Evolutionary conservation across 2,888 invertebrate species (phyloP), one percentile per base, ranked within the genome.

Genomic region (Odontomyia ornata): DNA sequence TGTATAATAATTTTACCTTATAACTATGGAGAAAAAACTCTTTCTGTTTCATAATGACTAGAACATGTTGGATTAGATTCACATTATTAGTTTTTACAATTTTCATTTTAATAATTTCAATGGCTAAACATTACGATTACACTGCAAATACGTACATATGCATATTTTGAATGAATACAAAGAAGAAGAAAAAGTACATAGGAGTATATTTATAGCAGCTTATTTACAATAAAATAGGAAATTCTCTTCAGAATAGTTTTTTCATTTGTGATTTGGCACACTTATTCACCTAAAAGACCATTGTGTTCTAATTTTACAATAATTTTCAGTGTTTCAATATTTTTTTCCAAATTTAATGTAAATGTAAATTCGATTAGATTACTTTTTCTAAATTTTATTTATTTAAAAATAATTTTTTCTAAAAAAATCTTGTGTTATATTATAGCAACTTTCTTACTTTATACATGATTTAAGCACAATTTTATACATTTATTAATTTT

Each of bases 231-330:
- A 23, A 9, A 23, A 18, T 23, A 23, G 36, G 25, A 21, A 56
- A 56, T 56, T 56, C 56, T 15, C 18, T 56, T 56, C 3, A 36
- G 9, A 36, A 36, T 5, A 36, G 36, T 5, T 36, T 36, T 36
- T 36, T 36, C 9, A n/a, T 36, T 36, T 75, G 57, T 46, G 62
- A 36, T 76, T 76, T 76, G 76, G 67, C 65, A 76, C 67, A 56
- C 76, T 76, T 76, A 76, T 76, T 76, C 76, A 76, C 67, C 47
- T 27, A 67, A 11, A 67, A 65, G 36, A 15, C 36, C 21, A 18
- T 5, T 18, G 52, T 9, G 15, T 15, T 52, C 52, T 15, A n/a
- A n/a, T n/a, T 52, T 18, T 60, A n/a, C 2, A 18, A 23, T 60
- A n/a, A 23, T 60, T 23, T 21, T 25, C 9, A 60, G 11, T 65